Evolutionary conservation across 1,140 invertebrate genomes (phyloP).

Genomic region (Oryctes rhinoceros): DNA sequence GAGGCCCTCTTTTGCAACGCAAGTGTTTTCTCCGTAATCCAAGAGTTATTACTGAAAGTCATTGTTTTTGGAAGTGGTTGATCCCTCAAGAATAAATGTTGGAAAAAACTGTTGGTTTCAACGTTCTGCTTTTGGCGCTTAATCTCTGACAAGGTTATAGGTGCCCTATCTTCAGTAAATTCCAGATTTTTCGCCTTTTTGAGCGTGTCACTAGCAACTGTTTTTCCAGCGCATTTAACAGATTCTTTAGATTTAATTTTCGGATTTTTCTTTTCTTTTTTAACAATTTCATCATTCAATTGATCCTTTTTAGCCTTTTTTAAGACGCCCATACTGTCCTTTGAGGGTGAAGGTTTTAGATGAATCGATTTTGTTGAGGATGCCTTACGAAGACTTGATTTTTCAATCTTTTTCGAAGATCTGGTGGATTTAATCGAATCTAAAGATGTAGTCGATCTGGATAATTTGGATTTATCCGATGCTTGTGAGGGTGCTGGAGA

Average conservation of each 20-base stretch:
- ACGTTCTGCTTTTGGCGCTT: conserved; percentile 66
- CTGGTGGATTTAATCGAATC: conserved; percentile 53
- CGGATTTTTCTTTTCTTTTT: conserved; percentile 52
- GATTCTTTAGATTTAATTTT: conserved; percentile 53
- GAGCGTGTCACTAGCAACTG: conserved; percentile 50
- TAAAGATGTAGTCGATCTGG: conserved; percentile 51
- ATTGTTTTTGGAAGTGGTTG: conserved; percentile 52
- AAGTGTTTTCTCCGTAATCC: conserved; percentile 70
- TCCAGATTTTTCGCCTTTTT: conserved; percentile 43
- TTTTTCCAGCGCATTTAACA: conserved; percentile 38
- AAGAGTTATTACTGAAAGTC: conserved; percentile 60
- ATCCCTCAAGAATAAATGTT: conserved; percentile 72
- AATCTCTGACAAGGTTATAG: conserved; percentile 62
- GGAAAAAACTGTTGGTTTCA: conserved; percentile 73
- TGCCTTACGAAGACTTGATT: conserved; percentile 21
- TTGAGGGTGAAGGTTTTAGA: conserved; percentile 5
- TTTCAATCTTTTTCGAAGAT: not conserved
- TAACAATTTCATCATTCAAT: conserved; percentile 54
- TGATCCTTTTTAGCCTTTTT: conserved; percentile 56
- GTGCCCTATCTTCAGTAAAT: not conserved
- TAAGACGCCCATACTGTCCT: conserved; percentile 46
- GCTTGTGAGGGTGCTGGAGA: conserved; percentile 42
- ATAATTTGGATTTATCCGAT: conserved; percentile 47
- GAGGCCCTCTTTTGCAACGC: conserved; percentile 67
- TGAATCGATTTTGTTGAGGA: conserved; percentile 31